Conservation (phyloP, 2,113 vertebrate species). For the Platycercus adscitus region DNA sequence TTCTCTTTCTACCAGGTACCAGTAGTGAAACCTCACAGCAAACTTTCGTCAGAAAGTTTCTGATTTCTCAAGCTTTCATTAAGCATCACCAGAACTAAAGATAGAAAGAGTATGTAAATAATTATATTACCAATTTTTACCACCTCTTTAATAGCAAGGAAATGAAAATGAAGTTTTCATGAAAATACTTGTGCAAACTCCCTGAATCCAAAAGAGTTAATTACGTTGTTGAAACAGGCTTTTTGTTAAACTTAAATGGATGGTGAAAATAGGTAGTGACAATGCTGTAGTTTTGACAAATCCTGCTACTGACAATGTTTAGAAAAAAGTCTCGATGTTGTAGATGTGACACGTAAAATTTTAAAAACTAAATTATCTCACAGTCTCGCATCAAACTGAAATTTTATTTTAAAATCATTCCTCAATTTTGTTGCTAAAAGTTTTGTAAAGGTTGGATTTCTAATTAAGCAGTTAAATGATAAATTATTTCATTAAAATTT, state of each 20-base stretch:
- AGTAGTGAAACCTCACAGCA: neutral
- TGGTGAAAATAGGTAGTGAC: neutral
- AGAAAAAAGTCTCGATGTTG: neutral
- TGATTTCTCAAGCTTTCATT: neutral
- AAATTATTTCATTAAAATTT: neutral
- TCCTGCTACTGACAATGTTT: neutral
- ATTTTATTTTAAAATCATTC: neutral
- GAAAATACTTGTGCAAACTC: neutral
- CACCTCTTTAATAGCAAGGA: neutral
- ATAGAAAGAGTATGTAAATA: neutral
- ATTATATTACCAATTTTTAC: neutral
- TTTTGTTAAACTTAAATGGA: neutral
- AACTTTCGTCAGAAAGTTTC: neutral
- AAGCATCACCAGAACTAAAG: neutral
- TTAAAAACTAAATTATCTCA: neutral
- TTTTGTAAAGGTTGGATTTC: neutral
- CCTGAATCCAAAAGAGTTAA: neutral
- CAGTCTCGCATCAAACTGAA: neutral
- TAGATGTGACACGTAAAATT: neutral
- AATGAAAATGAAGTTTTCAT: neutral
- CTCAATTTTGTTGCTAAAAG: neutral
- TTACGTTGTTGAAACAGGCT: neutral
- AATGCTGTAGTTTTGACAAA: neutral
- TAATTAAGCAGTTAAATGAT: neutral
- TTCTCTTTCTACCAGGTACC: neutral